Evolutionary conservation across 2,888 invertebrate species (phyloP), one percentile per base, ranked within the genome.

Genomic region (Drosophila niveifrons): DNA sequence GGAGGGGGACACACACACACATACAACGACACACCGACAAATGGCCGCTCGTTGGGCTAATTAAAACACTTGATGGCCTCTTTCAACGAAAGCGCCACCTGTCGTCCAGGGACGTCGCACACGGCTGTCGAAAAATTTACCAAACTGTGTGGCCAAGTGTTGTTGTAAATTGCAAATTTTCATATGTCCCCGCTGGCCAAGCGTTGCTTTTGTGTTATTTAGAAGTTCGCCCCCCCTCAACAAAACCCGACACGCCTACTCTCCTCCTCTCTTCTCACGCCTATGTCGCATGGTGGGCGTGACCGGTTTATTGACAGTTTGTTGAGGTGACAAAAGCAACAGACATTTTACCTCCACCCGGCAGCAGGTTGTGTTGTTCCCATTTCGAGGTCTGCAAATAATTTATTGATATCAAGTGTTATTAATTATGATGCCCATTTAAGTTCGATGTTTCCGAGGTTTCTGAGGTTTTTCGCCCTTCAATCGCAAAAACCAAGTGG

Each of bases 371-470:
- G 1, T n/a, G 18, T 18, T 7, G 8, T 2, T 3, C 28, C 23
- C 3, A 29, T 46, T 61, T 39, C 28, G n/a, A 23, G 23, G 15
- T 41, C 66, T 74, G 82, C 69, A 51, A 56, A 87, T 82, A 72
- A 82, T 82, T 82, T 84, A 87, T 82, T 78, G 85, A 81, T 70
- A 84, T 81, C 68, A 82, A 87, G 88, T 87, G 79, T 71, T 81
- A 87, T 82, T 87, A 87, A 82, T 82, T 87, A 84, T 84, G 82
- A 66, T 64, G 69, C 61, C 55, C 65, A 66, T 72, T 78, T 71
- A 67, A 69, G 58, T 56, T 56, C 34, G 59, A 29, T 46, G 28
- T 8, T 47, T 51, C 65, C 44, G 68, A 13, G 81, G 62, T 39
- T 47, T n/a, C n/a, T 28, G 11, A 28, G 13, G 10, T 36, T 18